phyloP scores from a whole-genome alignment of 2,888 invertebrate genomes.

The Mechanitis messenoides region DNA sequence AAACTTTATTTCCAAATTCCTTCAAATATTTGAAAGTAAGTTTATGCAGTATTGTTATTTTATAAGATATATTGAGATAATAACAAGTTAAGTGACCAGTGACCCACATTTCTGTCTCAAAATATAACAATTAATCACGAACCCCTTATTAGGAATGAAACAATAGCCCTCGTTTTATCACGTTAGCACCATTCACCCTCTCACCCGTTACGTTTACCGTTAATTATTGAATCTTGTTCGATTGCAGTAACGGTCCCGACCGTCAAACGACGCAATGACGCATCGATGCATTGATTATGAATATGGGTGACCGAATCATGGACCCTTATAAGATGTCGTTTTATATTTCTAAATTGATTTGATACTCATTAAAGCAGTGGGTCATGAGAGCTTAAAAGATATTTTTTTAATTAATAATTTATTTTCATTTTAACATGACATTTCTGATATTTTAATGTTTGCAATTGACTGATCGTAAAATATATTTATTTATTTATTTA shows the following conservation, averaged over 20 bases:
- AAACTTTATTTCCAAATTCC: no score
- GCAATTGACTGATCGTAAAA: no score
- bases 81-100: no score
- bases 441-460: no score
- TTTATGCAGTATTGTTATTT: no score
- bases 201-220: slow-evolving; percentile 70
- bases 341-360: neutral
- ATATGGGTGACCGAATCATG: slow-evolving; percentile 23
- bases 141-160: slow-evolving; percentile 22
- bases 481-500: no score
- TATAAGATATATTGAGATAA: no score
- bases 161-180: slow-evolving; percentile 29
- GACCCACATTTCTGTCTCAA: no score
- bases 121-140: slow-evolving; percentile 15
- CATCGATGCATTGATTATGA: slow-evolving; percentile 38
- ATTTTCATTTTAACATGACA: no score
- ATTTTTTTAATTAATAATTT: no score
- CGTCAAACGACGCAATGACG: slow-evolving; percentile 67
- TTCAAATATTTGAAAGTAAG: no score
- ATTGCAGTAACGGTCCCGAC: slow-evolving; percentile 65
- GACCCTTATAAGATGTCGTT: slow-evolving; percentile 3
- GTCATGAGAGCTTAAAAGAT: neutral
- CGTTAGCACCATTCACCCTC: slow-evolving; percentile 42
- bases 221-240: slow-evolving; percentile 63
- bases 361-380: neutral